Evolutionary conservation across 1,140 invertebrate genomes (phyloP), one percentile per base, ranked within the genome.

Genomic region (Carposina sasakii): DNA sequence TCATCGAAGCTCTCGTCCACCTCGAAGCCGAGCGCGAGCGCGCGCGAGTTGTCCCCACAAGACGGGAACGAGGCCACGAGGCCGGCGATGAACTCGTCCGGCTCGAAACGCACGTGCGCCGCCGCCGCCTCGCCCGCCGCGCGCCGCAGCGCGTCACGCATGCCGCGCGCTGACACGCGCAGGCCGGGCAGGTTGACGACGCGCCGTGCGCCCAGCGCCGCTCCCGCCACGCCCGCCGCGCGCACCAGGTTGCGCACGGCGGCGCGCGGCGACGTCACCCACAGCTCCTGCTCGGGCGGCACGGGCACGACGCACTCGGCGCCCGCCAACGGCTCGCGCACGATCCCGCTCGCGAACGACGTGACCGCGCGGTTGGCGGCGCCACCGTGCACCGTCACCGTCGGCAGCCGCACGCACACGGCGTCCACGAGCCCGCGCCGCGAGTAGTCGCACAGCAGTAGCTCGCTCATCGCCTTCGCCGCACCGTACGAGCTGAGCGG

Each of bases 401-500:
- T 79, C 3, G 79, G 79, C 43, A 83, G 31, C 3, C 79, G 57
- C 20, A 81, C 52, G 0, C 65, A 40, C 1, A 71, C 59, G 1
- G 63, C 68, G 41, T 81, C 74, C 0, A 75, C 56, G 20, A 61
- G 73, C 1, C 73, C 74, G 12, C 65, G 65, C 4, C 79, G 64
- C 1, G 66, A 54, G 36, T 79, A 81, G 31, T 83, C 79, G 12
- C 67, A 70, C 0, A 79, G 55, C 0, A 83, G 63, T 16, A 83
- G 48, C 45, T 83, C 79, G 17, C 66, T 60, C 71, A 81, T 73
- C 0, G 72, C 75, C 44, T 83, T 83, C 0, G 63, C 64, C 15
- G 54, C 53, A 4, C 79, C 79, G 40, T 83, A 83, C 0, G 76
- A 70, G n/a, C 51, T 79, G 36, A 76, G 67, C 2, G 79, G 79